phyloP scores from a whole-genome alignment of 2,888 invertebrate species.

The Diaprepes abbreviatus region DNA sequence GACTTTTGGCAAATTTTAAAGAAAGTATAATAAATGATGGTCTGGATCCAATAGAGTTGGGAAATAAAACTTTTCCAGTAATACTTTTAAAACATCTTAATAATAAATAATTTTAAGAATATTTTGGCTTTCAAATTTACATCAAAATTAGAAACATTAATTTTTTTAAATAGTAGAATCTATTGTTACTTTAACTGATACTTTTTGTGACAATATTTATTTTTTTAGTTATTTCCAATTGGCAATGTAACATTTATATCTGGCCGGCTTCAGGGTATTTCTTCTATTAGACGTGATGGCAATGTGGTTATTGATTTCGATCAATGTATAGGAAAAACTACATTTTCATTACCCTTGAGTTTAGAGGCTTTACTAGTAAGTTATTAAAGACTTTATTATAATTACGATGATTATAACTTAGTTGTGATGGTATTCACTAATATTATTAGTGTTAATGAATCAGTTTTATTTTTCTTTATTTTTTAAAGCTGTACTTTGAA shows the following conservation, averaged over 20 bases:
- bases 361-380: slow-evolving; percentile 53
- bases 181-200: too few species aligned
- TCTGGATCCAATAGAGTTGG: slow-evolving; percentile 69
- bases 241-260: slow-evolving; percentile 69
- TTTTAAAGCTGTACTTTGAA: too few species aligned
- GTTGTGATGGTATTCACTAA: too few species aligned
- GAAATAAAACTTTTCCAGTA: slow-evolving; percentile 67
- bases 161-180: not conserved
- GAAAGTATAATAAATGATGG: slow-evolving; percentile 67
- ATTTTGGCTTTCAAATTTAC: too few species aligned
- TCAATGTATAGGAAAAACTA: slow-evolving; percentile 41
- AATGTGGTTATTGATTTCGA: slow-evolving; percentile 63
- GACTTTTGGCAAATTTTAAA: slow-evolving; percentile 66
- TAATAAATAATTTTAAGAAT: too few species aligned
- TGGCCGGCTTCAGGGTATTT: slow-evolving; percentile 69
- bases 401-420: too few species aligned
- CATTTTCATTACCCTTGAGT: slow-evolving; percentile 44
- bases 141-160: too few species aligned
- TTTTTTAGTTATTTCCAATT: slow-evolving; percentile 23
- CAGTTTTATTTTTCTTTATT: too few species aligned
- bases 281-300: slow-evolving; percentile 68
- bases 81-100: too few species aligned
- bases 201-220: not conserved
- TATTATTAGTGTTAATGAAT: too few species aligned
- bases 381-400: too few species aligned